phyloP scores from a whole-genome alignment of 2,113 vertebrate species.

The Rallus limicola region DNA sequence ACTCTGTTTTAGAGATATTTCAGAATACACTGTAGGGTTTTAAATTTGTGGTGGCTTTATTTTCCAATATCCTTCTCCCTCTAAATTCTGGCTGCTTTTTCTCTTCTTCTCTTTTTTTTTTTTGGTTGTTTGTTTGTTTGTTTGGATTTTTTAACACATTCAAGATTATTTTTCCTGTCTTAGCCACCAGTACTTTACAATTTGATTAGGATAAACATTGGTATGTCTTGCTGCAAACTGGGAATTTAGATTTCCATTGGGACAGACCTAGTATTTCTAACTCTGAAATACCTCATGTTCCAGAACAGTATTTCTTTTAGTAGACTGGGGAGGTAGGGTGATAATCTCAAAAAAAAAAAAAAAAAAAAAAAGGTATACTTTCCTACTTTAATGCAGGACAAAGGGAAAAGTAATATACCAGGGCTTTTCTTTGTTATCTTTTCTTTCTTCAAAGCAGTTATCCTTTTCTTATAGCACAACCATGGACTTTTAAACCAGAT shows the following conservation, averaged over 20 bases:
- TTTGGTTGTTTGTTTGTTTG: background rate
- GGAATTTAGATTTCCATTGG: background rate
- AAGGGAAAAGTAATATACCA: rapidly evolving
- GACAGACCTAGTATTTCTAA: background rate
- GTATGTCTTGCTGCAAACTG: background rate
- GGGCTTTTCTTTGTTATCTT: background rate
- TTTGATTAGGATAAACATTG: background rate
- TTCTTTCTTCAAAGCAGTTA: background rate
- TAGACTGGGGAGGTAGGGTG: background rate
- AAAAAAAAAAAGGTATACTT: background rate
- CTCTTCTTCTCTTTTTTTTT: background rate
- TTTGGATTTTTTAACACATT: background rate
- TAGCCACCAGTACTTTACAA: background rate
- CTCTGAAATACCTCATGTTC: background rate
- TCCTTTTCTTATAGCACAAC: background rate
- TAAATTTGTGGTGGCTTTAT: background rate
- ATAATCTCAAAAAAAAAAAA: too few relatives aligned
- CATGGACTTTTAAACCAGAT: background rate
- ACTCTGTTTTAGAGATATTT: background rate
- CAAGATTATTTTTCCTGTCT: background rate
- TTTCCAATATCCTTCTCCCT: background rate
- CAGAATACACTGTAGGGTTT: background rate
- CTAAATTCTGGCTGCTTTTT: background rate
- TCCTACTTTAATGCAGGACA: background rate
- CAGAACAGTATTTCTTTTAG: background rate